Evolutionary conservation across 2,888 invertebrate genomes (phyloP).

Genomic region (Tenthredo livida): DNA sequence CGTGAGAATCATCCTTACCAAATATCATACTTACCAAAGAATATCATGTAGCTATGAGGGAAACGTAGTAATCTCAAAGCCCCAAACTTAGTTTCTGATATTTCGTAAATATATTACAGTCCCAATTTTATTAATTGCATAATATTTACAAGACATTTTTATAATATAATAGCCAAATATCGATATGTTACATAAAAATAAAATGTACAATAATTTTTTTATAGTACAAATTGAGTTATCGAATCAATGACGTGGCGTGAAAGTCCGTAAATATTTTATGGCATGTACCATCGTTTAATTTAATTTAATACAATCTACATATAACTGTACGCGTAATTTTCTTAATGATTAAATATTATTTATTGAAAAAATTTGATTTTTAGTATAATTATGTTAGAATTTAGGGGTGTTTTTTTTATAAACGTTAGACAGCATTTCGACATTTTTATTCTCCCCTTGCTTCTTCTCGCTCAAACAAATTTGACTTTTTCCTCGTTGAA

Average conservation of each 20-base stretch:
- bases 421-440: background rate
- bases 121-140: slow-evolving; percentile 26
- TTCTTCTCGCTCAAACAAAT: background rate
- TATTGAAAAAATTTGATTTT: background rate
- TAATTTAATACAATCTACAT: background rate
- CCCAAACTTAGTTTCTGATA: background rate
- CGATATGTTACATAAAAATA: slow-evolving; percentile 40
- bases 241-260: background rate
- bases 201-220: slow-evolving; percentile 17
- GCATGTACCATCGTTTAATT: background rate
- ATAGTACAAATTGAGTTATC: background rate
- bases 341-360: background rate
- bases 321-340: background rate
- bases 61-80: background rate
- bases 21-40: background rate
- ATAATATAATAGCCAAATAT: background rate
- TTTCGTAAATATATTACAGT: slow-evolving; percentile 6
- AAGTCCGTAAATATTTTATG: background rate
- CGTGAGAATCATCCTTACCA: no score
- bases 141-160: slow-evolving; percentile 25
- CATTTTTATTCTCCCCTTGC: background rate
- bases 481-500: background rate
- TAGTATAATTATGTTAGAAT: background rate
- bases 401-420: background rate
- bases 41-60: background rate